Base-by-base conservation (phyloP, 2,797 vertebrate species). In the Xenopus petersii region DNA sequence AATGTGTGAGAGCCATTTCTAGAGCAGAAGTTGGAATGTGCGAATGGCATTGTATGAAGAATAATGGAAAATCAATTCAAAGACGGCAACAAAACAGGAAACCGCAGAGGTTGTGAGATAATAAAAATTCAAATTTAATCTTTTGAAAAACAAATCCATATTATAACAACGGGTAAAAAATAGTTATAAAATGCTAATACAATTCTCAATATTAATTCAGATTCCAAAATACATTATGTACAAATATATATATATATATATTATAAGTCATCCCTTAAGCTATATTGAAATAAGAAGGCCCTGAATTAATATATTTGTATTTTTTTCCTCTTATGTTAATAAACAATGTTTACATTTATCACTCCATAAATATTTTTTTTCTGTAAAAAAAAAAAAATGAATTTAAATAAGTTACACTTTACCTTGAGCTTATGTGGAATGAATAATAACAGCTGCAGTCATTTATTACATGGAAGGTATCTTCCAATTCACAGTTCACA, bases 1-100 rank as follows among this genome's bases (percentile, higher is more conserved):
- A 85, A 81, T 48, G 21, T 60, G 49, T 30, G 26, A 30, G 26
- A 30, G 26, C 26, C 26, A 30, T 30, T 30, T 64, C 12, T 66
- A 61, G 58, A 63, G 30, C 12, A 12, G 8, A 36, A 36, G 12
- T 36, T 11, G 15, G 11, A 16, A 8, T 30, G 12, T 33, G 21
- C 36, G 7, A 49, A 55, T 49, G 16, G 36, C 36, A 78, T 78
- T 73, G 65, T 73, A 13, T 64, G 48, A 85, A 84, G 83, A 70
- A 86, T 86, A 86, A 88, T 87, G 82, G 84, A 83, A 81, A 81
- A 82, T 84, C 83, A 80, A 74, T 55, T 21, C 21, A 21, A 21
- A 21, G 21, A 86, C 80, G 83, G 82, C 86, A 87, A 86, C 86
- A 88, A 86, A 87, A 87, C 84, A 89, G 74, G 84, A 87, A 88